Percentiles rank a stretch among this genome's conserved stretches.
Evolutionary conservation across 2,113 vertebrate species (phyloP).

Genomic region (Nerophis ophidion): DNA sequence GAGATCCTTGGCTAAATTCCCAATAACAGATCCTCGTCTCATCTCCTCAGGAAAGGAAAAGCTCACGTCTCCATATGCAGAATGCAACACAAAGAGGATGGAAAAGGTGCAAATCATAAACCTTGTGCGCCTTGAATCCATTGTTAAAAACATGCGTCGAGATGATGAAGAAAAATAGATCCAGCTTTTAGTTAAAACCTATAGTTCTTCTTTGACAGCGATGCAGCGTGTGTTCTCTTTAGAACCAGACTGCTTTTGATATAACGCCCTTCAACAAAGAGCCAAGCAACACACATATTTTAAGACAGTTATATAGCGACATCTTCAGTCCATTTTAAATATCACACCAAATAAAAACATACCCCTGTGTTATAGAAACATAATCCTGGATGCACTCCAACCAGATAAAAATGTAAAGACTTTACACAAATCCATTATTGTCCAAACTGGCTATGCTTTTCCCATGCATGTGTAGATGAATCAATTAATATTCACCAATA

Average conservation of each 20-base stretch:
- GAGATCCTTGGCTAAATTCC: slow-evolving; percentile 73
- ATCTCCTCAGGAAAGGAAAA: slow-evolving; percentile 72
- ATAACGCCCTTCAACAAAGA: slow-evolving; percentile 8
- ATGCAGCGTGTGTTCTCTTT: not conserved
- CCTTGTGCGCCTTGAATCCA: not conserved
- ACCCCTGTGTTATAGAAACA: no score
- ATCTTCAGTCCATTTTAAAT: slow-evolving; percentile 17
- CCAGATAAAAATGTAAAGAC: no score
- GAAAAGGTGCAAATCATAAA: not conserved
- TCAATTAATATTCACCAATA: no score
- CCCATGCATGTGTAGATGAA: no score
- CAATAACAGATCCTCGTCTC: slow-evolving; percentile 67
- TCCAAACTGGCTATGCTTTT: no score
- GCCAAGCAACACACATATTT: not conserved
- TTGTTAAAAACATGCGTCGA: not conserved
- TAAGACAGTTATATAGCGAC: slow-evolving; percentile 25
- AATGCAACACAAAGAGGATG: not conserved
- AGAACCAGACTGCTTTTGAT: not conserved
- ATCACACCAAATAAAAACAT: not conserved
- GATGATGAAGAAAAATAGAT: not conserved
- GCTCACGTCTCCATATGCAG: slow-evolving; percentile 48
- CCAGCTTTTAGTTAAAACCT: not conserved
- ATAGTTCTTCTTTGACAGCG: not conserved
- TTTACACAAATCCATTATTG: no score
- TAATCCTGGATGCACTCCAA: no score